Evolutionary conservation across 2,888 invertebrate species (phyloP).

Genomic region (Cancer borealis): DNA sequence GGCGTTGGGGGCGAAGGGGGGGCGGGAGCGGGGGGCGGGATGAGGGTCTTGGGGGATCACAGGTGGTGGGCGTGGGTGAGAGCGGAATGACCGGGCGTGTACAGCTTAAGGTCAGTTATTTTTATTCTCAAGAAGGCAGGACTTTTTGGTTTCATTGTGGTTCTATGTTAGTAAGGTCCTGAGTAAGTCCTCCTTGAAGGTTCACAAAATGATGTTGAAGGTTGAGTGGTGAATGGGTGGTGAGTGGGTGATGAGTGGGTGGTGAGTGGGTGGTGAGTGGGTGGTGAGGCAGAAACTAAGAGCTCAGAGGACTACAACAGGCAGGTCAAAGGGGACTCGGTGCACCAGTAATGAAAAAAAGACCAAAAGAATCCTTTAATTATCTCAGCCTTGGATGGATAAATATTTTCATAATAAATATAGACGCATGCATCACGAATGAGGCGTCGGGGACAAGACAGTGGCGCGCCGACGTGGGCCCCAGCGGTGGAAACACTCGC

Average conservation of each 20-base stretch:
- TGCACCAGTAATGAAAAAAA: neutral
- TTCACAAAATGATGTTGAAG: neutral
- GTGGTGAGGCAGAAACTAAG: neutral
- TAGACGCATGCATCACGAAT: slow-evolving; percentile 63
- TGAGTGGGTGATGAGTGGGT: too few species aligned
- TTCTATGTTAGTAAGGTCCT: neutral
- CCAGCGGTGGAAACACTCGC: slow-evolving; percentile 47
- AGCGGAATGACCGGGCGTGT: neutral
- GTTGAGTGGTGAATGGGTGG: neutral
- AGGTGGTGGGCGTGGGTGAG: neutral
- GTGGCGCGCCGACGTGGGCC: neutral
- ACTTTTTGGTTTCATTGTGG: neutral
- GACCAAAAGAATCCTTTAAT: neutral
- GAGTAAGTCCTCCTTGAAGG: neutral
- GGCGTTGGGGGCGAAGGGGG: neutral
- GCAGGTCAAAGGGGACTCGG: neutral
- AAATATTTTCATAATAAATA: slow-evolving; percentile 54
- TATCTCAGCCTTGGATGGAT: slow-evolving; percentile 17
- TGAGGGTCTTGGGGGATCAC: neutral
- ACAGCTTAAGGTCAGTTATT: neutral
- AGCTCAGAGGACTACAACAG: neutral
- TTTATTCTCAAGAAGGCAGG: neutral
- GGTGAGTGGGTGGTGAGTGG: too few species aligned
- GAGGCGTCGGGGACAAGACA: slow-evolving; percentile 50
- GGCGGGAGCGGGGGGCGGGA: neutral